phyloP scores from a whole-genome alignment of 2,888 invertebrate genomes.

The Empis livida region DNA sequence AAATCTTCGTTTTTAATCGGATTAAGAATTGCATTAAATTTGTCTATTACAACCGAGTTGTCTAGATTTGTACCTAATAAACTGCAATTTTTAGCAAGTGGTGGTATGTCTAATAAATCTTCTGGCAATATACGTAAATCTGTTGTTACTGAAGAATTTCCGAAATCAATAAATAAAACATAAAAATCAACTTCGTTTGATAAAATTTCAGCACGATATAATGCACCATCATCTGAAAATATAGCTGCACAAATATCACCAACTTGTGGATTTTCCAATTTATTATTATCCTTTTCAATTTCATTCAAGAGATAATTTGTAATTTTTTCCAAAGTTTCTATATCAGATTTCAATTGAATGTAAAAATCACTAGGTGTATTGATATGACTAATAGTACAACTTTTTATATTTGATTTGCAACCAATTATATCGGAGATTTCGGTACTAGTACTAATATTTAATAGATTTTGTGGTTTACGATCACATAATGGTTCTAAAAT shows the following conservation, averaged over 20 bases:
- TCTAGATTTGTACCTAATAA: slow-evolving; percentile 40
- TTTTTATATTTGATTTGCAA: not conserved
- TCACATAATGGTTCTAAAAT: slow-evolving; percentile 44
- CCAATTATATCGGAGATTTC: not conserved
- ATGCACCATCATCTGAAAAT: slow-evolving; percentile 65
- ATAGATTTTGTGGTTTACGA: slow-evolving; percentile 17
- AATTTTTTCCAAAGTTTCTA: slow-evolving; percentile 41
- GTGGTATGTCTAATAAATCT: slow-evolving; percentile 41
- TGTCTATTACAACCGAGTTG: slow-evolving; percentile 19
- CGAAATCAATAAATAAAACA: slow-evolving; percentile 59
- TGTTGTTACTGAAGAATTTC: slow-evolving; percentile 44
- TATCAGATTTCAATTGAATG: slow-evolving; percentile 54
- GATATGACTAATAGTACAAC: slow-evolving; percentile 53
- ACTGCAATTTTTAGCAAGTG: slow-evolving; percentile 45
- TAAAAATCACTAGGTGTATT: slow-evolving; percentile 64
- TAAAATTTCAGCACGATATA: slow-evolving; percentile 81
- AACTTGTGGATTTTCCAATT: slow-evolving; percentile 11
- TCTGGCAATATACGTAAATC: slow-evolving; percentile 47
- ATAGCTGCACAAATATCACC: slow-evolving; percentile 57
- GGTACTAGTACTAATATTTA: slow-evolving; percentile 15
- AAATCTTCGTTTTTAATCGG: slow-evolving; percentile 22
- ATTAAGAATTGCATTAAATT: slow-evolving; percentile 17
- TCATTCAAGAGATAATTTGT: slow-evolving; percentile 31
- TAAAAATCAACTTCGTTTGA: slow-evolving; percentile 54
- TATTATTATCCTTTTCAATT: not conserved